phyloP scores from a whole-genome alignment of 2,113 vertebrate genomes.

The Rhinichthys klamathensis region DNA sequence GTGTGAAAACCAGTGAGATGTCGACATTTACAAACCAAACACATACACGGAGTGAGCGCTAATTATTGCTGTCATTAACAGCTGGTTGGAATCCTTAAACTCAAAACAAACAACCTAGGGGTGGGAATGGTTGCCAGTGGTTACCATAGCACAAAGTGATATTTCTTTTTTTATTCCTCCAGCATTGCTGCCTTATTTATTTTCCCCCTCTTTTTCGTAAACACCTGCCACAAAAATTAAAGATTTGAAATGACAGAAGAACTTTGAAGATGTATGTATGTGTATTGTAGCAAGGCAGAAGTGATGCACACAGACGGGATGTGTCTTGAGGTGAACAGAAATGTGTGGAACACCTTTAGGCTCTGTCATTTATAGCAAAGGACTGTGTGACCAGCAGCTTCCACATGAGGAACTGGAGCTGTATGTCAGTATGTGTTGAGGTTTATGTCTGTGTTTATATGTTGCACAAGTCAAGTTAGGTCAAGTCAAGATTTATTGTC shows the following conservation, averaged over 20 bases:
- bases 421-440: constrained; percentile 28
- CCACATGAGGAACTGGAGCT: constrained; percentile 12
- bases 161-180: background rate
- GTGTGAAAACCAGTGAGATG: constrained; percentile 47
- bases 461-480: background rate
- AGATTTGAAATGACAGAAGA: constrained; percentile 36
- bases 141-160: constrained; percentile 19
- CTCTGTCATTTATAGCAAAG: constrained; percentile 37
- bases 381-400: constrained; percentile 12
- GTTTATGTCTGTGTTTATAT: constrained; percentile 31
- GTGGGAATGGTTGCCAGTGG: constrained; percentile 9
- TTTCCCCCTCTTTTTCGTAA: background rate
- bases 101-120: constrained; percentile 28
- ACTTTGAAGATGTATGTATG: background rate
- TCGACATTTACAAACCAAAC: constrained; percentile 38
- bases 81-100: constrained; percentile 36
- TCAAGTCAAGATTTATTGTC: background rate
- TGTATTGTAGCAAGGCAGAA: background rate
- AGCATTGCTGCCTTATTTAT: background rate
- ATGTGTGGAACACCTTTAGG: constrained; percentile 32
- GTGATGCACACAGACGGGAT: constrained; percentile 17
- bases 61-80: constrained; percentile 54
- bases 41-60: background rate
- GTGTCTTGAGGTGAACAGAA: constrained; percentile 37
- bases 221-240: constrained; percentile 23